Base-by-base conservation (phyloP, 2,113 vertebrate species). In the Anolis sagrei region DNA sequence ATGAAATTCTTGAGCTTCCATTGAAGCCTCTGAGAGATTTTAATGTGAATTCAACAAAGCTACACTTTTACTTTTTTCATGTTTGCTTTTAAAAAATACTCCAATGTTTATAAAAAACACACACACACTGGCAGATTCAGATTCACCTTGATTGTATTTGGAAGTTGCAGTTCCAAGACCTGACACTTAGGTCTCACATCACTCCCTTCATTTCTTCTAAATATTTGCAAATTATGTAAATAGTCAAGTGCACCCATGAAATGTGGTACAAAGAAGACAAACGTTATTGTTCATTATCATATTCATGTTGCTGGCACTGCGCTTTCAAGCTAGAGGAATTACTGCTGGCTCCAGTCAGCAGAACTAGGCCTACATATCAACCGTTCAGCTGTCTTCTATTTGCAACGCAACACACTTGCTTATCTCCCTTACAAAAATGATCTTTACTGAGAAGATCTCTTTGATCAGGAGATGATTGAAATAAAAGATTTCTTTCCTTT, bases 391-490 rank as follows among this genome's bases (percentile, higher is more conserved):
- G 85, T 58, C 76, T 90, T 88, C 87, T 87, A 87, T 91, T 92
- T 93, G 74, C 87, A 48, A 54, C 84, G 29, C 86, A 85, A 39
- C 86, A 48, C 88, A 86, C 74, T 88, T 89, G 49, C 68, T 95
- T 89, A 62, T 92, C 93, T 89, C 83, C 79, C 93, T 88, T 91
- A 93, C 93, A 94, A 94, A 74, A 95, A 89, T 73, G 79, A 79
- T 85, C 74, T 75, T 72, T 90, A 95, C 94, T 88, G 92, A 88
- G 82, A 86, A 94, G 94, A 91, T 79, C 25, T 68, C 91, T 96
- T 96, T 96, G 92, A 95, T 96, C 93, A 93, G 5, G 29, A 81
- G 51, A 86, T 92, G 91, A 95, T 90, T 92, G 25, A 76, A 94
- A 94, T 87, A 92, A 89, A 93, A 92, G 61, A 92, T 90, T 90